Evolutionary conservation across 2,797 vertebrate genomes (phyloP).

Genomic region (Diglossa cyanea): DNA sequence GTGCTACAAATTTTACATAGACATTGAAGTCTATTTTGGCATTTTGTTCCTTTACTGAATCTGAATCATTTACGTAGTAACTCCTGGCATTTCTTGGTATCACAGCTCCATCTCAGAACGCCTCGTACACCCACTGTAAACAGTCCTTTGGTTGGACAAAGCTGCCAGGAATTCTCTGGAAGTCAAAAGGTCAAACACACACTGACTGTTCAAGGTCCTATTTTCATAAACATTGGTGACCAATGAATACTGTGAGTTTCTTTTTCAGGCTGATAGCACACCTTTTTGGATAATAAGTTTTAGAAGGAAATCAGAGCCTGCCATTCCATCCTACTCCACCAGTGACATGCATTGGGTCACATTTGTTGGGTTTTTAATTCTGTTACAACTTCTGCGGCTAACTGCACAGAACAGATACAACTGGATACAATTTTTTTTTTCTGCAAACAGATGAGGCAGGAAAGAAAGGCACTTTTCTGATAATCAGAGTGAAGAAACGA

Average conservation of each 20-base stretch:
- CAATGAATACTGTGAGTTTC: neutral
- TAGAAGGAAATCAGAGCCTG: neutral
- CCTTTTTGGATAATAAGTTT: neutral
- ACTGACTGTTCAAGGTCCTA: neutral
- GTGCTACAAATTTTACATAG: neutral
- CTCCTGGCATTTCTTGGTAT: neutral
- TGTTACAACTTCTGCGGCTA: neutral
- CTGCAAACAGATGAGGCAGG: neutral
- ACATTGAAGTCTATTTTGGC: neutral
- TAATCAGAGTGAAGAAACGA: neutral
- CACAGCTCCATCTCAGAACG: neutral
- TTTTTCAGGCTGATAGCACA: neutral
- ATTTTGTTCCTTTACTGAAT: neutral
- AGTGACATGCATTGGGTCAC: neutral
- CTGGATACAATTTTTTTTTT: neutral
- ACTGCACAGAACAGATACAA: neutral
- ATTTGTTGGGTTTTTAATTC: neutral
- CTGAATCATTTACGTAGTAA: neutral
- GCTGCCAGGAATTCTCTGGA: neutral
- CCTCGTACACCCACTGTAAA: neutral
- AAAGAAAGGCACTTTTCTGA: neutral
- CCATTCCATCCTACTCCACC: neutral
- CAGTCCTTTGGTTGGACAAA: neutral
- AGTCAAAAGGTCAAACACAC: conserved; percentile 34
- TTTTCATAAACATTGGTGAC: neutral